Base-by-base conservation (phyloP, 2,888 invertebrate genomes). In the Coleophora deauratella region DNA sequence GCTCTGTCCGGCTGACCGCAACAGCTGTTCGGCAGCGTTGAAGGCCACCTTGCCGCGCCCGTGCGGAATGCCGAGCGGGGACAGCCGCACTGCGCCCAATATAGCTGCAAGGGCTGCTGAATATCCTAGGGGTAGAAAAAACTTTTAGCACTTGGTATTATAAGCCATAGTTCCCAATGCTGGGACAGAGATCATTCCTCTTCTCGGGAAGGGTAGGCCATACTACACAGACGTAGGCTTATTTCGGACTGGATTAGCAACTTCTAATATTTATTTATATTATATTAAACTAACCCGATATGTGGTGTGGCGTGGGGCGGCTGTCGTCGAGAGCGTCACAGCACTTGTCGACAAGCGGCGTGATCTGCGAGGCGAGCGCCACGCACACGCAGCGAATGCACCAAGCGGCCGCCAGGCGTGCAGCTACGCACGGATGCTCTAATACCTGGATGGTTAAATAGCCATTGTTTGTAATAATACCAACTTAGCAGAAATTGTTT, bases 41-140 rank as follows among this genome's bases (percentile, higher is more conserved):
- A 99, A 99, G 31, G 99, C 96, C 46, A 98, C 93, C 86, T 99
- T 98, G 49, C 98, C 98, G 61, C 98, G 96, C 27, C 95, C 96
- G 73, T 98, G 97, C 0, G 99, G 99, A 33, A 98, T 94, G 12
- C 99, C 98, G 10, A 98, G 86, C 0, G 96, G 95, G 2, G 97
- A 98, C 38, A 94, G 88, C 35, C 93, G 90, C 1, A 96, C 95
- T 41, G 97, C 95, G 13, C 98, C 98, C 37, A 99, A 82, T 46
- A 99, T 93, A 0, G 98, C 96, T 27, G 98, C 95, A 49, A 99
- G 80, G 0, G 98, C 98, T 61, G 93, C 93, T 59, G 98, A 97
- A 66, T 97, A 98, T 6, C 99, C 95, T 82, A 31, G 11, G 9
- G 36, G 12, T 21, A 30, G 9, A 38, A 12, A 38, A 36, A 35